Base-by-base conservation (phyloP, 2,797 vertebrate species). In the Gila robusta region DNA sequence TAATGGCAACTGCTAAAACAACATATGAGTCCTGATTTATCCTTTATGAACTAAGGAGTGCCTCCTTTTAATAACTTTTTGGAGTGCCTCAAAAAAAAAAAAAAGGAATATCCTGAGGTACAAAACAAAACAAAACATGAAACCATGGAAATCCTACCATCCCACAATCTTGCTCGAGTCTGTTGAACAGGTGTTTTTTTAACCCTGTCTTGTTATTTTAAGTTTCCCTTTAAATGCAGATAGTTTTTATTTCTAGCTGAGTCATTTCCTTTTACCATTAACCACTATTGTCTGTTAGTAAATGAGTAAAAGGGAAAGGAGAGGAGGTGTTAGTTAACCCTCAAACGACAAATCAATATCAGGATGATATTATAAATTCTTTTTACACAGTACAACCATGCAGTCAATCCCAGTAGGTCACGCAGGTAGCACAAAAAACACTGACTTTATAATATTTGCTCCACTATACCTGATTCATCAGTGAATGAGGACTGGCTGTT, bases 1-100 rank as follows among this genome's bases (percentile, higher is more conserved):
- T 92, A 86, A 93, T 92, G 89, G 82, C 81, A 91, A 89, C 89
- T 91, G 82, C 88, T 93, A 90, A 69, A 90, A 93, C 92, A 93
- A 86, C 71, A 85, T 86, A 82, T 82, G 88, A 88, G 90, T 74
- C 89, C 86, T 89, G 85, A 86, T 74, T 72, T 83, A 89, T 92
- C 92, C 92, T 94, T 92, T 6, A 89, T 87, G 87, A 89, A 92
- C 90, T 90, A 90, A 91, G 92, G 94, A 35, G 35, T 35, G 35
- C 35, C 35, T 35, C 35, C 35, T 35, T 35, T 35, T 35, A 35
- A 4, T 35, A 35, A 35, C 35, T 35, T 35, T 35, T 35, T 35
- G 35, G 91, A 88, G 92, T 93, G 92, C 16, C 93, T 90, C 80
- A 90, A 92, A 32, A 32, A 32, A 90, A 92, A 88, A 2, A 21